Evolutionary conservation across 1,140 invertebrate genomes (phyloP).

Genomic region (Zaprionus ghesquierei): DNA sequence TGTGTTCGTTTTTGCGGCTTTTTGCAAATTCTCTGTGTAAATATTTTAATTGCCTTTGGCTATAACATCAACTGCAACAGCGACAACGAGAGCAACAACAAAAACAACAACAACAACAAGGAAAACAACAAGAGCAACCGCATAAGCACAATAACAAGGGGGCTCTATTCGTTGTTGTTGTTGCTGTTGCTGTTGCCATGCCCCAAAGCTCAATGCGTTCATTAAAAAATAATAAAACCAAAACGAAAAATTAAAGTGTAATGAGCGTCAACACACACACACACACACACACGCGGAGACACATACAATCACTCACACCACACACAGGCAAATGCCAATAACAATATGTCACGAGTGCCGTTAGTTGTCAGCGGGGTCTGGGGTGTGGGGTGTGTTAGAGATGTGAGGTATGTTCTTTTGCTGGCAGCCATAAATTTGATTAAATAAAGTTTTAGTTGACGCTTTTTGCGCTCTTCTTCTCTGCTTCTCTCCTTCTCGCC

Average conservation of each 20-base stretch:
- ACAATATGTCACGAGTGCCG: slow-evolving; percentile 63
- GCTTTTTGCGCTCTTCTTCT: slow-evolving; percentile 39
- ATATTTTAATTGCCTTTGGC: slow-evolving; percentile 73
- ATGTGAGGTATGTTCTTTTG: slow-evolving; percentile 3
- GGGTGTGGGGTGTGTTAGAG: not conserved
- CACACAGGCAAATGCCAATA: slow-evolving; percentile 56
- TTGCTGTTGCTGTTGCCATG: slow-evolving; percentile 26
- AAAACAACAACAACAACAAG: slow-evolving; percentile 8
- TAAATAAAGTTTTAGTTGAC: slow-evolving; percentile 77
- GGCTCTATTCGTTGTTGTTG: slow-evolving; percentile 25
- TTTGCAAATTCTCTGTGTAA: slow-evolving; percentile 59
- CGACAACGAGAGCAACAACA: slow-evolving; percentile 3
- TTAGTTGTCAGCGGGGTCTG: not conserved
- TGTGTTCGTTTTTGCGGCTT: slow-evolving; percentile 38
- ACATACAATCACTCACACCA: no score
- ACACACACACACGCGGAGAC: not conserved
- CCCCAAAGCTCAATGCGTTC: slow-evolving; percentile 33
- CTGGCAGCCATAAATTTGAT: slow-evolving; percentile 72
- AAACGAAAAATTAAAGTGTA: slow-evolving; percentile 42
- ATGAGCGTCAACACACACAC: slow-evolving; percentile 45
- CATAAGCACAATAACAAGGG: slow-evolving; percentile 35
- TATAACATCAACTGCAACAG: slow-evolving; percentile 40
- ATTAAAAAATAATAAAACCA: slow-evolving; percentile 66
- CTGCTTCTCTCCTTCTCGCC: no score
- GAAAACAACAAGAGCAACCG: slow-evolving; percentile 14